phyloP scores from a whole-genome alignment of 2,113 vertebrate genomes.

The Uropsilus gracilis region DNA sequence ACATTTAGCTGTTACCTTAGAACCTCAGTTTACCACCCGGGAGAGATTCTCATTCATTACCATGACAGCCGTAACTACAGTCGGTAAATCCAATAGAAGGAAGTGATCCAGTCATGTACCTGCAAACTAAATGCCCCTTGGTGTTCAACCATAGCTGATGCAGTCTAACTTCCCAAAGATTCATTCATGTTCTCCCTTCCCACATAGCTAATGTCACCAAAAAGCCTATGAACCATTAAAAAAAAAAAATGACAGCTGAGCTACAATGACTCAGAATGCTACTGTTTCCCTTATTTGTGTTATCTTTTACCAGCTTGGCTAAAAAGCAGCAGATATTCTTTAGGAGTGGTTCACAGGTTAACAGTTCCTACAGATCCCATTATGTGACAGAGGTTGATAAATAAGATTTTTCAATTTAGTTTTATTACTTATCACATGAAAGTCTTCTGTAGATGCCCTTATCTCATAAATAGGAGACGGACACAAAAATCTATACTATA shows the following conservation, averaged over 20 bases:
- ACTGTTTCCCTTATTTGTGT: background rate
- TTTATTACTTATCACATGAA: constrained; percentile 37
- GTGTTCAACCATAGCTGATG: background rate
- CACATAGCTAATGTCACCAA: background rate
- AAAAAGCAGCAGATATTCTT: background rate
- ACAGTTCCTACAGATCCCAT: background rate
- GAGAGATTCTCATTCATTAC: background rate
- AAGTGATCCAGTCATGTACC: too few species aligned
- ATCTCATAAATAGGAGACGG: background rate
- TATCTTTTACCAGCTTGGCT: background rate
- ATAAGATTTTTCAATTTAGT: constrained; percentile 37
- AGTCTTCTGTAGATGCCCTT: constrained; percentile 6
- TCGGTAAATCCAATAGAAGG: fast-evolving
- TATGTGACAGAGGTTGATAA: background rate
- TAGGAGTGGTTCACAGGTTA: background rate
- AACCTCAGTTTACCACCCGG: background rate
- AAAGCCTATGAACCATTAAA: background rate
- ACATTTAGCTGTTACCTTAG: background rate
- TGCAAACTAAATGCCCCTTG: background rate
- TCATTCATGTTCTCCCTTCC: background rate
- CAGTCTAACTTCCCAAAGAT: background rate
- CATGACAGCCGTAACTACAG: background rate
- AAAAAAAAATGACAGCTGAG: background rate
- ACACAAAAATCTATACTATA: background rate
- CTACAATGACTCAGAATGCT: background rate